phyloP scores from a whole-genome alignment of 1,140 invertebrate genomes.

The Hirudo medicinalis region DNA sequence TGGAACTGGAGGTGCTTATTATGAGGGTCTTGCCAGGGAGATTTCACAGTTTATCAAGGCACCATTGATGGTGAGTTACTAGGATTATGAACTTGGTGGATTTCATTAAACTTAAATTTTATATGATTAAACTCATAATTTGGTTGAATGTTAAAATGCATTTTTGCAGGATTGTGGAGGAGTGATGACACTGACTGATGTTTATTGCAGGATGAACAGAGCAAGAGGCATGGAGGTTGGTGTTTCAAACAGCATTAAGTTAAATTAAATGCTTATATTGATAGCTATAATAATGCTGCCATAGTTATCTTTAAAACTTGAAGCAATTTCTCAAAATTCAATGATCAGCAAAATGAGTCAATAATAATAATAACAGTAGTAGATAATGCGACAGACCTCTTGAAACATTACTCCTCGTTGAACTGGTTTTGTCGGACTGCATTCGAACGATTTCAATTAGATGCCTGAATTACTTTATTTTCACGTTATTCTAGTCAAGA shows the following conservation, averaged over 20 bases:
- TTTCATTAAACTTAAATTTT: neutral
- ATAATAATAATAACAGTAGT: neutral
- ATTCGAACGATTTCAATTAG: no score
- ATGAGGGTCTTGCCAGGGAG: constrained; percentile 70
- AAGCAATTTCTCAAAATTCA: neutral
- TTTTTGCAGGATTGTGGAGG: constrained; percentile 68
- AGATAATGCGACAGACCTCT: neutral
- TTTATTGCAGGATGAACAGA: constrained; percentile 83
- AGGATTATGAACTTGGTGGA: neutral
- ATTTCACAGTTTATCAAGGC: constrained; percentile 65
- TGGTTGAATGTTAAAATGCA: neutral
- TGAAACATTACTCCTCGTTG: no score
- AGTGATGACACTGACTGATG: constrained; percentile 90
- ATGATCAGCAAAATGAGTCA: neutral
- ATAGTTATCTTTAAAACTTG: no score
- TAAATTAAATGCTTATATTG: no score
- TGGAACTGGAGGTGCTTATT: constrained; percentile 73
- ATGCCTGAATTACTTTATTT: no score
- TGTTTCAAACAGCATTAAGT: neutral
- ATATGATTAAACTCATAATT: neutral
- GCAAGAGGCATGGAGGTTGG: constrained; percentile 47
- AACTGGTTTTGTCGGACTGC: no score
- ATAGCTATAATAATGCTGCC: no score
- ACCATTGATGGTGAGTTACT: constrained; percentile 56
- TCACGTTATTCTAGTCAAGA: no score